A percentile compares a stretch with the other conserved stretches of the same genome.
These are phyloP conservation scores for Vandiemenella viatica DNA, from an alignment of 2,888 invertebrate genomes.

Conservation along the genomic window DNA sequence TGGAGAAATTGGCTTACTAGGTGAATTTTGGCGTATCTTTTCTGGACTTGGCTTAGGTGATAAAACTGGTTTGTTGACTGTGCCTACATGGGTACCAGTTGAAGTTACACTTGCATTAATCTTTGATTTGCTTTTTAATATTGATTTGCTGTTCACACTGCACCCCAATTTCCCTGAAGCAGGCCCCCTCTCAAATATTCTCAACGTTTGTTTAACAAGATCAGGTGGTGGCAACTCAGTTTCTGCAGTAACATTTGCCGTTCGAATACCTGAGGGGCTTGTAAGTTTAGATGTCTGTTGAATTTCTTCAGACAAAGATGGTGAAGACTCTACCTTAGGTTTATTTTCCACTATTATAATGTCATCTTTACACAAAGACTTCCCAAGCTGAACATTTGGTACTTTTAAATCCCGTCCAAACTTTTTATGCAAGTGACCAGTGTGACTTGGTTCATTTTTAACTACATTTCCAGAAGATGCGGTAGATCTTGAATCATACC, in stretches of 20 bases:
- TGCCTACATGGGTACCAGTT: background rate
- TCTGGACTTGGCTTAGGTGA: conserved; percentile 22
- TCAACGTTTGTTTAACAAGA: conserved; percentile 70
- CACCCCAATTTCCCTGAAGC: too few relatives aligned
- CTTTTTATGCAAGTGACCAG: too few relatives aligned
- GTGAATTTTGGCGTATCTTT: conserved; percentile 9
- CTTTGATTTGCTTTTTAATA: too few relatives aligned
- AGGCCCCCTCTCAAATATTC: conserved; percentile 55
- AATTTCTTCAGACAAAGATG: conserved; percentile 7
- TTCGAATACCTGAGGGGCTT: conserved; percentile 8
- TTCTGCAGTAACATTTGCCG: conserved; percentile 39
- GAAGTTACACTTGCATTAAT: background rate
- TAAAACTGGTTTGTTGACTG: conserved; percentile 27
- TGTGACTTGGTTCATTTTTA: background rate
- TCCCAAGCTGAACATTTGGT: background rate
- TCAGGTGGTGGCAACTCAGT: conserved; percentile 77
- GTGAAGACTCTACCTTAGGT: conserved; percentile 6
- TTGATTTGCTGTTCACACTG: too few relatives aligned
- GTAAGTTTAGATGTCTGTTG: conserved; percentile 7
- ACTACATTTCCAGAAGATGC: background rate
- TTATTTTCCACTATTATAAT: conserved; percentile 25
- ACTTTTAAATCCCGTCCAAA: too few relatives aligned
- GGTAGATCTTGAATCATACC: conserved; percentile 21
- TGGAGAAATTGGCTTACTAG: background rate
- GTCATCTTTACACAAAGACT: conserved; percentile 21